Percentiles rank a stretch among this genome's conserved stretches.
Evolutionary conservation across 2,888 invertebrate genomes (phyloP).

Genomic region (Trilocha varians): DNA sequence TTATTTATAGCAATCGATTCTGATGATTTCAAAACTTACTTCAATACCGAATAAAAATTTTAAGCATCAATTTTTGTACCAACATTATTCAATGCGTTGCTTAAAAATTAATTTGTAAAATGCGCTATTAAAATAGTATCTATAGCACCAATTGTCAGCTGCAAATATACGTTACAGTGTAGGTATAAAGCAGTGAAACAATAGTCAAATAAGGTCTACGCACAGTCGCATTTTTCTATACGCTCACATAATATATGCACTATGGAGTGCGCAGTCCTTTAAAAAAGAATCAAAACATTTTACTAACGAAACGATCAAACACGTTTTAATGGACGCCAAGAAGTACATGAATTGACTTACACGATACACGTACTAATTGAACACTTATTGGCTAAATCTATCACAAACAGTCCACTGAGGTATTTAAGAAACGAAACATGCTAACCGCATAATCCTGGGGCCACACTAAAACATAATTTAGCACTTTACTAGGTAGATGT

Average conservation of each 20-base stretch:
- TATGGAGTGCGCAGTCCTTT: no score
- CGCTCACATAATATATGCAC: no score
- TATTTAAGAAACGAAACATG: slow-evolving; percentile 55
- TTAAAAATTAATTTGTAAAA: slow-evolving; percentile 15
- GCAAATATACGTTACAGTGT: slow-evolving; percentile 40
- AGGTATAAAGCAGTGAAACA: slow-evolving; percentile 39
- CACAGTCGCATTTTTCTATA: no score
- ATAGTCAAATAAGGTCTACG: slow-evolving; percentile 4
- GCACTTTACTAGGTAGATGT: no score
- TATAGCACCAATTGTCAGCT: slow-evolving; percentile 69
- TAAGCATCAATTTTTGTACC: background rate
- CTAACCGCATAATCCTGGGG: no score
- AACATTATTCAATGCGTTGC: background rate
- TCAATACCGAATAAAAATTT: background rate
- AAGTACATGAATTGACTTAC: slow-evolving; percentile 62
- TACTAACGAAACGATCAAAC: background rate
- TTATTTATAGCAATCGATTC: slow-evolving; percentile 12
- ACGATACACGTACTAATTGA: slow-evolving; percentile 58
- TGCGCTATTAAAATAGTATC: slow-evolving; percentile 32
- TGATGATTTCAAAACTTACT: background rate
- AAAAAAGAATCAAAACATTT: background rate
- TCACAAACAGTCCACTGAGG: slow-evolving; percentile 70
- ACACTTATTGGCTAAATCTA: slow-evolving; percentile 72
- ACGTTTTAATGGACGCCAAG: slow-evolving; percentile 34
- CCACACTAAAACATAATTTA: no score